Evolutionary conservation across 2,888 invertebrate species (phyloP).

Genomic region (Eristalis intricaria): DNA sequence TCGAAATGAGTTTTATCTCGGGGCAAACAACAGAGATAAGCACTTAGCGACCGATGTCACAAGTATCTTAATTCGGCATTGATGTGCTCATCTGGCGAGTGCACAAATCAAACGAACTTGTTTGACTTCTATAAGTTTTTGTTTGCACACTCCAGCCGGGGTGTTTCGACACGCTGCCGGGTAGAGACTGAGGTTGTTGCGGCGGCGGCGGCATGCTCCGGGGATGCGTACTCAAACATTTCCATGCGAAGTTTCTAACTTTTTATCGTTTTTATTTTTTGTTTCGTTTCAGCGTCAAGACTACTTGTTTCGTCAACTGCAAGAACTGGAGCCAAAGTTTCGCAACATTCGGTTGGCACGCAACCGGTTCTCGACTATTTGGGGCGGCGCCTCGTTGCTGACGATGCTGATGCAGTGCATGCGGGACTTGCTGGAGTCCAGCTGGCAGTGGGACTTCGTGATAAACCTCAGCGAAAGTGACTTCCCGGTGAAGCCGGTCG

Average conservation of each 20-base stretch:
- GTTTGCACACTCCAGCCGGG: not conserved
- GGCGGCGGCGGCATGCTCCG: not conserved
- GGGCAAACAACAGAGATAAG: not conserved
- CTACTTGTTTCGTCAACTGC: conserved; percentile 93
- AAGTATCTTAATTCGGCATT: not conserved
- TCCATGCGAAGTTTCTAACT: conserved; percentile 17
- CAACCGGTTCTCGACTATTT: conserved; percentile 94
- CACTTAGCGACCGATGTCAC: not conserved
- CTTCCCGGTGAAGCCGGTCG: conserved; percentile 94
- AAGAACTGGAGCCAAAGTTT: conserved; percentile 86
- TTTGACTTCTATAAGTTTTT: not conserved
- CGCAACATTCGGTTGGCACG: conserved; percentile 91
- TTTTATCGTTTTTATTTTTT: conserved; percentile 74
- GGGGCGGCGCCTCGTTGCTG: conserved; percentile 98
- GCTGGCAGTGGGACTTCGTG: conserved; percentile 96
- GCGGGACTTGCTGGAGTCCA: conserved; percentile 86
- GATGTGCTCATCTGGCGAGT: not conserved
- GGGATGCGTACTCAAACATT: not conserved
- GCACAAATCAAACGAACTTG: not conserved
- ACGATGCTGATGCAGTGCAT: conserved; percentile 94
- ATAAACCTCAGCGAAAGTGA: conserved; percentile 98
- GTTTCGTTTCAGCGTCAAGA: conserved; percentile 91
- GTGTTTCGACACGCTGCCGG: not conserved
- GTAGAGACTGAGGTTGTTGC: too few relatives aligned
- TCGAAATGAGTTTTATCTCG: not conserved